phyloP scores from a whole-genome alignment of 2,797 vertebrate species.

The Mus caroli region DNA sequence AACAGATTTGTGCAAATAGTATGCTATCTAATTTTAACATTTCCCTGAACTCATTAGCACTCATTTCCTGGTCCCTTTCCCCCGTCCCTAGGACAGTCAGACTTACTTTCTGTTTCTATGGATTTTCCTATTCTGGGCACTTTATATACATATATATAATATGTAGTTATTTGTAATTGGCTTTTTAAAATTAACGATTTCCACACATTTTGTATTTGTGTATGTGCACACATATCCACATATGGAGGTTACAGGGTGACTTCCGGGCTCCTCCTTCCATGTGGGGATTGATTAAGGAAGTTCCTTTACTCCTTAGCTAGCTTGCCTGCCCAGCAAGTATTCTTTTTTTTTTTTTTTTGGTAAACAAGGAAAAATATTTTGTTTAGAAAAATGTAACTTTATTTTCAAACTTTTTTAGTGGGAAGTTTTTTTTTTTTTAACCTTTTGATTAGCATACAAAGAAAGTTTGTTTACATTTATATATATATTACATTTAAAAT shows the following conservation, averaged over 20 bases:
- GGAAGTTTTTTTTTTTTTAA: background rate
- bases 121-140: background rate
- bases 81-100: too few relatives aligned
- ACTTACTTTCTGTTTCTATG: background rate
- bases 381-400: background rate
- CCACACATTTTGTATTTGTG: background rate
- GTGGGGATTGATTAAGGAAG: background rate
- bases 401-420: background rate
- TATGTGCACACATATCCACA: background rate
- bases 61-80: background rate
- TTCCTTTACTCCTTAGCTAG: background rate
- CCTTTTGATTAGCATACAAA: background rate
- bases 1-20: conserved; percentile 2
- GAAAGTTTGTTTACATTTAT: background rate
- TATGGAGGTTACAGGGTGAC: too few relatives aligned
- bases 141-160: background rate
- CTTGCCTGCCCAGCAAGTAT: background rate
- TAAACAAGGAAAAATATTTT: background rate
- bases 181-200: background rate
- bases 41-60: background rate
- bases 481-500: background rate
- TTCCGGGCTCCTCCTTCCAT: too few relatives aligned
- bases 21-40: conserved; percentile 56
- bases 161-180: background rate
- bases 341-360: background rate